Percentiles rank a stretch among this genome's conserved stretches.
phyloP scores from a whole-genome alignment of 2,888 invertebrate species.

The Panopea generosa region DNA sequence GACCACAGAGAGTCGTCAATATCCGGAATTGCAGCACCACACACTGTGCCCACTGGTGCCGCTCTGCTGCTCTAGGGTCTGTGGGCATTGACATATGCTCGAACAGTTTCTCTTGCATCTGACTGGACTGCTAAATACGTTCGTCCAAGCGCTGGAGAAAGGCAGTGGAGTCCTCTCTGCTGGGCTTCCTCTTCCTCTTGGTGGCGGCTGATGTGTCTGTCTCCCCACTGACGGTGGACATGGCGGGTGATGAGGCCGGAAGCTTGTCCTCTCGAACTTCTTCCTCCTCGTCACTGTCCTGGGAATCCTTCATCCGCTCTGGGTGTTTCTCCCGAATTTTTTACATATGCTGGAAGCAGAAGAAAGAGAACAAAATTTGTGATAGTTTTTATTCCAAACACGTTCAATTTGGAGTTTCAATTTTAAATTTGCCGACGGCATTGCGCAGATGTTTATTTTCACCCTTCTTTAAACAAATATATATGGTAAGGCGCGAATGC shows the following conservation, averaged over 20 bases:
- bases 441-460: too few relatives aligned
- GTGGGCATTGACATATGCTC: conserved; percentile 28
- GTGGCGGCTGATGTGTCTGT: conserved; percentile 19
- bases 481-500: too few relatives aligned
- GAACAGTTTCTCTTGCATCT: conserved; percentile 34
- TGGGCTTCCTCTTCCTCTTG: conserved; percentile 32
- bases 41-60: conserved; percentile 43
- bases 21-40: conserved; percentile 33
- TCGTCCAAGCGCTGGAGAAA: conserved; percentile 40
- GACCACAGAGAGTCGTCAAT: conserved; percentile 35
- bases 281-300: conserved; percentile 36
- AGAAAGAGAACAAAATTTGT: neutral
- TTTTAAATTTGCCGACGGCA: too few relatives aligned
- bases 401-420: too few relatives aligned
- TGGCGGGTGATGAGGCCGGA: conserved; percentile 16
- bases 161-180: conserved; percentile 35
- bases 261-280: conserved; percentile 8
- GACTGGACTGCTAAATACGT: conserved; percentile 29
- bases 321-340: conserved; percentile 30
- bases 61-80: conserved; percentile 36
- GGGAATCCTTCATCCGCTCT: conserved; percentile 16
- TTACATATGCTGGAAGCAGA: conserved; percentile 36
- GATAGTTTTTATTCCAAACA: too few relatives aligned
- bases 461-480: too few relatives aligned
- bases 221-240: conserved; percentile 35